phyloP scores from a whole-genome alignment of 2,888 invertebrate species.

The Melanostoma scalare region DNA sequence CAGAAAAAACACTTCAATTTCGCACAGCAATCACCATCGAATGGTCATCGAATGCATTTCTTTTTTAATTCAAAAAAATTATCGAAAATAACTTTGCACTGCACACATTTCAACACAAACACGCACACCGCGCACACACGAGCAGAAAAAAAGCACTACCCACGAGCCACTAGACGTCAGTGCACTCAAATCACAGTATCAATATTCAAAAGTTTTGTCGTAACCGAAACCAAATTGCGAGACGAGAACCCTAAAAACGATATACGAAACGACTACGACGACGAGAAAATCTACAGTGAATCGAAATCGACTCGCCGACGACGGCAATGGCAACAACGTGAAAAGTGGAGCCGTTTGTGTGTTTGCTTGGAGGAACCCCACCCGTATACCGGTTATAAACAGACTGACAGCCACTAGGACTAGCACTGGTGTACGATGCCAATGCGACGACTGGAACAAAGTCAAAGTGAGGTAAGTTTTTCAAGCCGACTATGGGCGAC shows the following conservation, averaged over 20 bases:
- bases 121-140: neutral
- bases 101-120: neutral
- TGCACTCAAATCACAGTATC: neutral
- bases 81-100: too few species aligned
- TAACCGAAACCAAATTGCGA: constrained; percentile 31
- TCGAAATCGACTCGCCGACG: constrained; percentile 5
- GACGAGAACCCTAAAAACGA: constrained; percentile 10
- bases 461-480: constrained; percentile 71
- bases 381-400: constrained; percentile 72
- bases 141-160: too few species aligned
- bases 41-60: constrained; percentile 19
- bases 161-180: too few species aligned
- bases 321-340: constrained; percentile 22
- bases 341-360: constrained; percentile 54
- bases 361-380: constrained; percentile 57
- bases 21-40: neutral
- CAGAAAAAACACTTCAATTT: constrained; percentile 5
- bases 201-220: constrained; percentile 6
- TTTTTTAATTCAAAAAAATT: constrained; percentile 32
- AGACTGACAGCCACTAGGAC: constrained; percentile 53
- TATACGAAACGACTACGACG: constrained; percentile 13
- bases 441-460: constrained; percentile 63
- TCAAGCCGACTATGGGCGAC: constrained; percentile 38
- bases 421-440: constrained; percentile 55
- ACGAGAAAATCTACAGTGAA: constrained; percentile 18